Evolutionary conservation across 2,113 vertebrate genomes (phyloP).

Genomic region (Mus musculus): GRCm39 chr11:52783501-52784000

Average conservation of each 20-base stretch:
- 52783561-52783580: background rate
- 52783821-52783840: background rate
- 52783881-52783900: background rate
- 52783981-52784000: rapidly evolving
- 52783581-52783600: background rate
- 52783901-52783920: background rate
- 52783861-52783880: background rate
- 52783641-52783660: background rate
- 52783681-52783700: background rate
- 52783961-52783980: background rate
- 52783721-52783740: background rate
- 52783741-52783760: background rate
- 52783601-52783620: background rate
- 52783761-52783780: background rate
- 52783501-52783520: background rate
- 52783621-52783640: background rate
- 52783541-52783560: background rate
- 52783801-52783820: background rate
- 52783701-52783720: background rate
- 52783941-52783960: rapidly evolving
- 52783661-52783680: background rate
- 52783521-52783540: background rate
- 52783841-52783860: background rate
- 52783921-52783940: background rate
- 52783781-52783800: background rate